phyloP scores from a whole-genome alignment of 2,113 vertebrate genomes.

The Tupaia tana region DNA sequence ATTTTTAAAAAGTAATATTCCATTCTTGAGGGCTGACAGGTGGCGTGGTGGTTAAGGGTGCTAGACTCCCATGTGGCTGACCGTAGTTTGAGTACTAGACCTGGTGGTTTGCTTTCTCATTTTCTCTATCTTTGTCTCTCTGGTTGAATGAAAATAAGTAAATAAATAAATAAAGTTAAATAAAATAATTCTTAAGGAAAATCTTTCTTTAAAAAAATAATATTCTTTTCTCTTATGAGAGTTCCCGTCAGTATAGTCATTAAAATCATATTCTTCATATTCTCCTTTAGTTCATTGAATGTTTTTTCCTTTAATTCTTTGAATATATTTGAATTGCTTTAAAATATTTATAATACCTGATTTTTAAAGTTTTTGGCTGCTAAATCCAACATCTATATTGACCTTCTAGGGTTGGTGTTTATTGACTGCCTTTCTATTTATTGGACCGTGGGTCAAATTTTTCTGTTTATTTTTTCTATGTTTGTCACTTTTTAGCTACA shows the following conservation, averaged over 20 bases:
- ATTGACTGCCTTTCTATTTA: background rate
- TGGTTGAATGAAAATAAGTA: too few species aligned
- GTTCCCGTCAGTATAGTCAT: background rate
- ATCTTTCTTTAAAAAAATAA: too few species aligned
- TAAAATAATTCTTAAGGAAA: too few species aligned
- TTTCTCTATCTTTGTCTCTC: too few species aligned
- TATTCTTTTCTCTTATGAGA: background rate
- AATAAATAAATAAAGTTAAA: too few species aligned
- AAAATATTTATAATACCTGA: conserved; percentile 10
- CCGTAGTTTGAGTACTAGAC: too few species aligned
- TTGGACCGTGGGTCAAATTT: background rate
- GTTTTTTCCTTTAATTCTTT: conserved; percentile 15
- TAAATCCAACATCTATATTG: background rate
- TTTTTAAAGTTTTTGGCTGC: background rate
- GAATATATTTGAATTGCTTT: background rate
- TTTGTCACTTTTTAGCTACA: conserved; percentile 2
- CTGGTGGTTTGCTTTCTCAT: too few species aligned
- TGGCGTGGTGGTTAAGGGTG: too few species aligned
- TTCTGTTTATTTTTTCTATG: conserved; percentile 5
- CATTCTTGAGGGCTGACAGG: too few species aligned
- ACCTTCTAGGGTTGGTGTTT: background rate
- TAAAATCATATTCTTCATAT: background rate
- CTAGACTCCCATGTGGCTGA: too few species aligned
- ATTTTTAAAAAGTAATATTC: too few species aligned
- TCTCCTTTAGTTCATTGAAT: background rate